A percentile compares a stretch with the other conserved stretches of the same genome.
Evolutionary conservation across 2,888 invertebrate genomes (phyloP).

Genomic region (Athripsodes cinereus): DNA sequence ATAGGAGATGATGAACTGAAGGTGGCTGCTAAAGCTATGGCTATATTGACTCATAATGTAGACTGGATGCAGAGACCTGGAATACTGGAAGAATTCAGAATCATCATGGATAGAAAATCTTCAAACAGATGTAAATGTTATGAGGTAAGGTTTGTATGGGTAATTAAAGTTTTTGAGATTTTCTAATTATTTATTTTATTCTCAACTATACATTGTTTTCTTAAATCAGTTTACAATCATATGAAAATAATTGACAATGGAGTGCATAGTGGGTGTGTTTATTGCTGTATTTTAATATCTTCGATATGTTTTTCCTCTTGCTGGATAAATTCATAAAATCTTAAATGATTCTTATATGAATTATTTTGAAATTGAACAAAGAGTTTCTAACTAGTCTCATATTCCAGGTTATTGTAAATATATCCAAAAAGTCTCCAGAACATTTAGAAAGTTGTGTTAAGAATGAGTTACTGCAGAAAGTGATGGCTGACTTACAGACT

Average conservation of each 20-base stretch:
- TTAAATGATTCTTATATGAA: no score
- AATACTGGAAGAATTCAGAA: slow-evolving; percentile 51
- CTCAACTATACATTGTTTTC: no score
- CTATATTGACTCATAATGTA: slow-evolving; percentile 48
- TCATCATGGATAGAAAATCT: slow-evolving; percentile 51
- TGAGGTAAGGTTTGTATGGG: slow-evolving; percentile 59
- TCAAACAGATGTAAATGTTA: slow-evolving; percentile 61
- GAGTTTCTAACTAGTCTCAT: no score
- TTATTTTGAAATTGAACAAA: no score
- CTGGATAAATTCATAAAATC: no score
- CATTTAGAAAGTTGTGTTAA: slow-evolving; percentile 54
- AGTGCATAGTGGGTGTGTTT: no score
- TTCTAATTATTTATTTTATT: no score
- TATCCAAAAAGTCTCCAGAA: slow-evolving; percentile 55
- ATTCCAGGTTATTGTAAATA: slow-evolving; percentile 56
- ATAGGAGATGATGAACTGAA: slow-evolving; percentile 54
- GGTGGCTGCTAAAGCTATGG: slow-evolving; percentile 55
- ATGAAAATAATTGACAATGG: no score
- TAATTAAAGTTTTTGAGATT: no score
- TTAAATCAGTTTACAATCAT: no score
- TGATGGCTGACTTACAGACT: slow-evolving; percentile 60
- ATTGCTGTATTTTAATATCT: no score
- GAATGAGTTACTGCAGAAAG: slow-evolving; percentile 57
- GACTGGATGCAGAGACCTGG: slow-evolving; percentile 44
- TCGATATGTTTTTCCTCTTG: no score